A percentile compares a stretch with the other conserved stretches of the same genome.
Evolutionary conservation across 2,113 vertebrate species (phyloP).

Genomic region (Burhinus bistriatus): DNA sequence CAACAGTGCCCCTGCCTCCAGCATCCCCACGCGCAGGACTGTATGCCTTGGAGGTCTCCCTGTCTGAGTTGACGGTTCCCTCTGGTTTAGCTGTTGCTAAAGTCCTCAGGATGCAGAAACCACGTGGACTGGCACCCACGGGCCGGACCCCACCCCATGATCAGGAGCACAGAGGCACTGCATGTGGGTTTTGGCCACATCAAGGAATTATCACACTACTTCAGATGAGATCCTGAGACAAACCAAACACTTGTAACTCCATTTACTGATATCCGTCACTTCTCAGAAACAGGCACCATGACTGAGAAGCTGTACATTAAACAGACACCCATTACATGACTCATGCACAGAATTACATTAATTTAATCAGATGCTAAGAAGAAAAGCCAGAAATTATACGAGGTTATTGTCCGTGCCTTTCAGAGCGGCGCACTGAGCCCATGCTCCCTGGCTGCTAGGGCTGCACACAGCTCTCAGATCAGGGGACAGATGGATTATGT

Average conservation of each 20-base stretch:
- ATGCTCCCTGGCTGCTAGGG: neutral
- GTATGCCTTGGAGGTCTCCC: neutral
- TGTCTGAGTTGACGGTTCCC: neutral
- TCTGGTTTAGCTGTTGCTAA: neutral
- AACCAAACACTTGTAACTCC: neutral
- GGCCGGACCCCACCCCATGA: neutral
- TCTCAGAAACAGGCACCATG: neutral
- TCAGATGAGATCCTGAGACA: neutral
- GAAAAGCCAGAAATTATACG: neutral
- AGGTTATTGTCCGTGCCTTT: neutral
- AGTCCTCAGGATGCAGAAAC: neutral
- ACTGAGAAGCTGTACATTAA: neutral
- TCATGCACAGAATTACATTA: neutral
- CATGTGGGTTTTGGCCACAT: fast-evolving
- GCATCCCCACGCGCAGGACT: neutral
- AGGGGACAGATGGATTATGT: constrained; percentile 44
- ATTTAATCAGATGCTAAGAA: constrained; percentile 9
- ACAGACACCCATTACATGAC: neutral
- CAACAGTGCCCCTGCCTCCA: neutral
- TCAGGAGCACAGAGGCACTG: neutral
- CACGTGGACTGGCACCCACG: neutral
- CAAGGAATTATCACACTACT: neutral
- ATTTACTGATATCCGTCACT: neutral
- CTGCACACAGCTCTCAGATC: neutral
- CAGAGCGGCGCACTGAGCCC: neutral